phyloP scores from a whole-genome alignment of 1,140 invertebrate species.

The Drosophila gunungcola region DNA sequence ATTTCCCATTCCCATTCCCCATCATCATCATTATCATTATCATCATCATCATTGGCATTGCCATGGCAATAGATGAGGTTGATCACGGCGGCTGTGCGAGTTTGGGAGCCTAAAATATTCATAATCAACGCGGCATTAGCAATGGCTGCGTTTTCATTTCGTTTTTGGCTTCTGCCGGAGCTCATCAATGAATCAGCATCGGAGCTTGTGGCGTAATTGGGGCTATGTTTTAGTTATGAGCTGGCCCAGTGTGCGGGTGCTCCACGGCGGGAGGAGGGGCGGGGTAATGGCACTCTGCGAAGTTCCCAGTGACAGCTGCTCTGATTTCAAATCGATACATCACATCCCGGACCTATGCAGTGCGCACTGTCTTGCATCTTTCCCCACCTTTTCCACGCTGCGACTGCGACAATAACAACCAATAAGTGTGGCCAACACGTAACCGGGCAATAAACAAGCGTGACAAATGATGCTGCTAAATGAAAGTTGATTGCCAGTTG shows the following conservation, averaged over 20 bases:
- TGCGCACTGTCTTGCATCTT: conserved; percentile 13
- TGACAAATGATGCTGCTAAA: conserved; percentile 83
- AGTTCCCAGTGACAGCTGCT: not conserved
- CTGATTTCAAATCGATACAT: conserved; percentile 41
- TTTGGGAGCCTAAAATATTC: conserved; percentile 66
- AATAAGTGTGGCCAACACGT: conserved; percentile 79
- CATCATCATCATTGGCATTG: conserved; percentile 13
- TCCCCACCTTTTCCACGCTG: not conserved
- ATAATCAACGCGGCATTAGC: conserved; percentile 77
- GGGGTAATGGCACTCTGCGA: not conserved
- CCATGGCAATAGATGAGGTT: not conserved
- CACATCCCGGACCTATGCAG: conserved; percentile 10
- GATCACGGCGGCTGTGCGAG: conserved; percentile 22
- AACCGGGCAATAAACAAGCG: conserved; percentile 81
- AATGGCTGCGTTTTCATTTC: conserved; percentile 52
- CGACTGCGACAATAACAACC: conserved; percentile 67
- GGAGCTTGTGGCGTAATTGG: conserved; percentile 51
- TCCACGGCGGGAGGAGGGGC: not conserved
- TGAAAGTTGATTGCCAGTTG: conserved; percentile 83
- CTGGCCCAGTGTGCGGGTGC: not conserved
- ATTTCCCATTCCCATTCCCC: conserved; percentile 2
- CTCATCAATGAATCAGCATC: conserved; percentile 55
- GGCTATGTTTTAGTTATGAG: conserved; percentile 62
- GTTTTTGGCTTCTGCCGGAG: conserved; percentile 32
- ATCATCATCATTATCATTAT: conserved; percentile 25